These are phyloP conservation scores for Isichthys henryi DNA, from an alignment of 2,113 vertebrate genomes.

Conservation along the genomic window DNA sequence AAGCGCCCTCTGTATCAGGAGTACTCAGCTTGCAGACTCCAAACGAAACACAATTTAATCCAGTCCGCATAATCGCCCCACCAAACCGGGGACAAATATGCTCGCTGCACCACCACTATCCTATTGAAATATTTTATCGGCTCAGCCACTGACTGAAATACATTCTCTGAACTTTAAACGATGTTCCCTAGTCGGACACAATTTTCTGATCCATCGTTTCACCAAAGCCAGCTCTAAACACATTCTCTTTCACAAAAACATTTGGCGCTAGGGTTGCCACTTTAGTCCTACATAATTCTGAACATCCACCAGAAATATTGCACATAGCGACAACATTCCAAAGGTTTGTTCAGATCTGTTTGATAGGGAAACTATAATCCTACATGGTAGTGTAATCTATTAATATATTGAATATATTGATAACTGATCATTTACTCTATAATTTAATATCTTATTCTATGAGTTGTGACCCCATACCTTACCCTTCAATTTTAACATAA, in stretches of 20 bases:
- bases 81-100: neutral
- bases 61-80: neutral
- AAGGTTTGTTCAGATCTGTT: neutral
- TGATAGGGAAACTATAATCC: neutral
- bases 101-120: neutral
- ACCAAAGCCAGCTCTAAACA: neutral
- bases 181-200: neutral
- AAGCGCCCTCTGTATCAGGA: neutral
- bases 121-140: neutral
- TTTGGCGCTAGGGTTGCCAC: neutral
- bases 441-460: neutral
- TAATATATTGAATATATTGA: neutral
- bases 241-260: neutral
- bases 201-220: neutral
- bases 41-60: neutral
- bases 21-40: neutral
- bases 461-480: too few relatives aligned
- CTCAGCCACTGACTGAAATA: neutral
- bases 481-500: too few relatives aligned
- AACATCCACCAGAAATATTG: neutral
- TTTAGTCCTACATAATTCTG: neutral
- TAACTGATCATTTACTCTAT: neutral
- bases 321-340: neutral
- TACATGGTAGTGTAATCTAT: neutral
- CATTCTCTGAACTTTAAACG: neutral